These are phyloP conservation scores for Pampus argenteus DNA, from an alignment of 2,797 vertebrate genomes.

Conservation along the genomic window DNA sequence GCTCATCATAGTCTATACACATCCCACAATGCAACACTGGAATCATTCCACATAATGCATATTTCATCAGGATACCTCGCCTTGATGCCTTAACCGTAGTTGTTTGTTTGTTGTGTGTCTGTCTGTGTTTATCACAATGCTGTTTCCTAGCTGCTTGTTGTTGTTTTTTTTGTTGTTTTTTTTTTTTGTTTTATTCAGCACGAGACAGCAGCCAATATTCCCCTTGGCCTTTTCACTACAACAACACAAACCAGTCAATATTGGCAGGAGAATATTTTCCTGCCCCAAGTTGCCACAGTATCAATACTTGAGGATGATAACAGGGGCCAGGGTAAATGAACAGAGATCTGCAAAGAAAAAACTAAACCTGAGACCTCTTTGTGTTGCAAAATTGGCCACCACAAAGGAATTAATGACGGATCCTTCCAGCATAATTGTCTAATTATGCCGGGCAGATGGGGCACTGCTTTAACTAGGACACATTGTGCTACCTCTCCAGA, in stretches of 20 bases:
- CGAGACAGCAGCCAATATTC: conserved; percentile 73
- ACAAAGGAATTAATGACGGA: conserved; percentile 86
- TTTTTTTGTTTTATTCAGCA: conserved; percentile 70
- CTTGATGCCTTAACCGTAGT: conserved; percentile 55
- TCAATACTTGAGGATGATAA: conserved; percentile 77
- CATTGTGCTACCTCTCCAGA: conserved; percentile 85
- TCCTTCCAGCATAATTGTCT: conserved; percentile 86
- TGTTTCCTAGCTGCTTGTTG: conserved; percentile 69
- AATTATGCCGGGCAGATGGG: conserved; percentile 87
- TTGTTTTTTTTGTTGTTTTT: too few species aligned
- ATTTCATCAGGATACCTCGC: conserved; percentile 64
- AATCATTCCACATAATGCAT: conserved; percentile 58
- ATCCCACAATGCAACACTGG: conserved; percentile 29
- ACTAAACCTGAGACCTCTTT: conserved; percentile 80
- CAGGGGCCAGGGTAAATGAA: conserved; percentile 70
- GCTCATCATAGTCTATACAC: conserved; percentile 26
- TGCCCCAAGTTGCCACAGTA: conserved; percentile 70
- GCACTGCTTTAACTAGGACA: conserved; percentile 87
- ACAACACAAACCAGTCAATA: conserved; percentile 77
- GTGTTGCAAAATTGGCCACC: conserved; percentile 82
- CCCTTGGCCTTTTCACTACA: conserved; percentile 74
- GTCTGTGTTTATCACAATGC: conserved; percentile 55
- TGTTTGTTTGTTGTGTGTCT: conserved; percentile 64
- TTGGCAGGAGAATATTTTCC: conserved; percentile 77
- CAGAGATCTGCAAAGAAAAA: conserved; percentile 74